Evolutionary conservation across 2,797 vertebrate species (phyloP).

Genomic region (Eptatretus atami): DNA sequence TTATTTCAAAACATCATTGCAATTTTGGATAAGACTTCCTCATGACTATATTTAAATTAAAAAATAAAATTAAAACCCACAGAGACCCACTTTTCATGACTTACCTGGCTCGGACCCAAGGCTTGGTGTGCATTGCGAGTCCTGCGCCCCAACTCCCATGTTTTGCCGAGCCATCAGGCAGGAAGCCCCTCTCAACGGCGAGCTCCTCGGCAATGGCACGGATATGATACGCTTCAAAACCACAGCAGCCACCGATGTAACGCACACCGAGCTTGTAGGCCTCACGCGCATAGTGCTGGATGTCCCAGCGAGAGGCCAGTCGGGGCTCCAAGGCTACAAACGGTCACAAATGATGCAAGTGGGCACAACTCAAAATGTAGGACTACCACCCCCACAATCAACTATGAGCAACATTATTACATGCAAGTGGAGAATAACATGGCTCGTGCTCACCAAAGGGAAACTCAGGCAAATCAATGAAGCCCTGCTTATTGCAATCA

Average conservation of each 20-base stretch:
- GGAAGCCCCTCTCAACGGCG: slow-evolving; percentile 29
- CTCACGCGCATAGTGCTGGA: slow-evolving; percentile 50
- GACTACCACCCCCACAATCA: no score
- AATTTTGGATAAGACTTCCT: no score
- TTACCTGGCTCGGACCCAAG: slow-evolving; percentile 68
- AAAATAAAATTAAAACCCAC: no score
- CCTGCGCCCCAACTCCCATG: slow-evolving; percentile 45
- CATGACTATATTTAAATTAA: no score
- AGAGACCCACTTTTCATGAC: slow-evolving; percentile 6
- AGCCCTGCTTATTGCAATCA: slow-evolving; percentile 56
- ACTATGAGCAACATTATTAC: no score
- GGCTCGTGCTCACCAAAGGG: slow-evolving; percentile 34
- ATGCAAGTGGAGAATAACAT: no score
- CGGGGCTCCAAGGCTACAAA: slow-evolving; percentile 47
- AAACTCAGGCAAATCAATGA: slow-evolving; percentile 76
- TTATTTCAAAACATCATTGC: no score
- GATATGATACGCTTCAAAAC: slow-evolving; percentile 59
- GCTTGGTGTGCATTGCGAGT: slow-evolving; percentile 60
- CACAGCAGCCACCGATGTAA: slow-evolving; percentile 62
- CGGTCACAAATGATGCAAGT: neutral
- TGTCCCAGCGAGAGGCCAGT: slow-evolving; percentile 46
- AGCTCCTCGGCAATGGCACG: slow-evolving; percentile 56
- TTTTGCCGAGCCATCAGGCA: slow-evolving; percentile 42
- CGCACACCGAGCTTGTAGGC: slow-evolving; percentile 42
- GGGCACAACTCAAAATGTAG: no score